These are phyloP conservation scores for Taurulus bubalis DNA, from an alignment of 2,113 vertebrate species.

Conservation along the genomic window DNA sequence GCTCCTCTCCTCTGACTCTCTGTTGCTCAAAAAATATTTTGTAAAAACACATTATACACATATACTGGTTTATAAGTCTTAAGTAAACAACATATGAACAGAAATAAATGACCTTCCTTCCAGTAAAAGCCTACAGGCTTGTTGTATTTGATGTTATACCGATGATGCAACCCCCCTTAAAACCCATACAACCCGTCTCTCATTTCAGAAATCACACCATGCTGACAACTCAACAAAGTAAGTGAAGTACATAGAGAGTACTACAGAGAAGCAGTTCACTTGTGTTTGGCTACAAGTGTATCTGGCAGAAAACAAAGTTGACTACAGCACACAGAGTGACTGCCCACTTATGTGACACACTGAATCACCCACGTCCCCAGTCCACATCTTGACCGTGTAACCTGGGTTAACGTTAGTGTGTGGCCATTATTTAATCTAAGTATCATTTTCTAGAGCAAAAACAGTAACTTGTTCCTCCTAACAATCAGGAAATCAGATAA, in stretches of 20 bases:
- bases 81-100: background rate
- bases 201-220: background rate
- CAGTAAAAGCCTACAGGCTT: background rate
- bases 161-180: background rate
- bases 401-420: background rate
- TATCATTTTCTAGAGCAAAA: background rate
- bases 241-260: background rate
- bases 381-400: slow-evolving; percentile 12
- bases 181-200: background rate
- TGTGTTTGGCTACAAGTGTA: background rate
- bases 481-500: background rate
- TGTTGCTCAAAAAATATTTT: background rate
- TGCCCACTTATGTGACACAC: background rate
- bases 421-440: background rate
- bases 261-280: background rate
- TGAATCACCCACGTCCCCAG: background rate
- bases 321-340: background rate
- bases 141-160: background rate
- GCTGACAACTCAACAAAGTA: background rate
- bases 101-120: background rate
- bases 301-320: background rate
- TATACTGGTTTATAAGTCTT: too few species aligned
- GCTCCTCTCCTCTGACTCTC: too few species aligned
- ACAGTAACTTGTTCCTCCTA: background rate
- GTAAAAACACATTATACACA: background rate